Evolutionary conservation across 2,113 vertebrate species (phyloP), one percentile per base, ranked within the genome.

Genomic region (Mohoua ochrocephala): DNA sequence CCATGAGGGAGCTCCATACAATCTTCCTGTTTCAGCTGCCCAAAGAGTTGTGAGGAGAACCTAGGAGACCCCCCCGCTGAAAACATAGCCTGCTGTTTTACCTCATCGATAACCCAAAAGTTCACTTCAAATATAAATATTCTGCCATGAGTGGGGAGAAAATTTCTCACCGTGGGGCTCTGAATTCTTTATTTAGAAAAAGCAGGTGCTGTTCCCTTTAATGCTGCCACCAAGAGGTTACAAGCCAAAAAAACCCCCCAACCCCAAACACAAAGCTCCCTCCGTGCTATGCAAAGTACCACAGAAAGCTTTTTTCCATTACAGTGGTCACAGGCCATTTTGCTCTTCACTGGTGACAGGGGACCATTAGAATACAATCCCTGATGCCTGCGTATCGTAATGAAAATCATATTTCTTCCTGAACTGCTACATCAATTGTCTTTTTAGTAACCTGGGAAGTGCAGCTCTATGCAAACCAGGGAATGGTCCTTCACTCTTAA

Each of bases 361-460:
- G 74, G 88, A 85, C 84, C 60, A 82, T 96, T 97, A 94, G 91
- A 96, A 94, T 35, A 94, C 89, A 95, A 63, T 93, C 84, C 93
- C 85, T 53, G 75, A 75, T 87, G 90, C 88, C 88, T 90, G 78
- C 1, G 13, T 95, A 96, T 97, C 88, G 3, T 97, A 96, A 97
- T 95, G 91, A 95, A 96, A 97, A 97, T 97, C 91, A 80, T 97
- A 95, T 97, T 97, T 97, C 94, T 94, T 95, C 92, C 91, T 87
- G 78, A 94, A 86, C 89, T 77, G 94, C 84, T 88, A 76, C 95
- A 95, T 96, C 96, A 97, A 95, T 97, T 96, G 96, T 96, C 95
- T 96, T 97, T 96, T 97, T 94, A 97, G 91, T 95, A 97, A 97
- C 94, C 82, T 87, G 94, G 91, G 88, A 96, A 97, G 90, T 84